Conservation (phyloP, 2,888 invertebrate genomes). For the Sisyra nigra region DNA sequence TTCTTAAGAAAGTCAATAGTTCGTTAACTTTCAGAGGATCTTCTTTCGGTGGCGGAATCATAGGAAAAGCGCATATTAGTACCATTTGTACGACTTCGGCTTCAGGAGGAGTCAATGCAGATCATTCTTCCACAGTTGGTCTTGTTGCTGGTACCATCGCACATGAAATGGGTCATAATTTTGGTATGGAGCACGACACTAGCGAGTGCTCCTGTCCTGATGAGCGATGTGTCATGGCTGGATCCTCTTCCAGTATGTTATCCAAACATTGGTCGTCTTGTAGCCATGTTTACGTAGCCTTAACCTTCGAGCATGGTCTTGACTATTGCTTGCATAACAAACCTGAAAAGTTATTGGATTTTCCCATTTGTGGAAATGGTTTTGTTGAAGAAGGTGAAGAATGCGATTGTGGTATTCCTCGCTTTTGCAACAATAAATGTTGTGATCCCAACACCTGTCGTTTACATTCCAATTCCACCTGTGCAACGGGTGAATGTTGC, state of each 20-base stretch:
- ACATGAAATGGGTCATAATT: conserved; percentile 98
- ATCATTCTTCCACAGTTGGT: conserved; percentile 73
- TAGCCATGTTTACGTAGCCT: conserved; percentile 72
- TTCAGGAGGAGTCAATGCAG: conserved; percentile 92
- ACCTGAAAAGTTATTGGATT: conserved; percentile 62
- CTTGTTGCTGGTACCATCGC: conserved; percentile 93
- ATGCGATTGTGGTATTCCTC: conserved; percentile 76
- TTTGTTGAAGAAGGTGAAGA: conserved; percentile 94
- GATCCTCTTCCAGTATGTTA: conserved; percentile 69
- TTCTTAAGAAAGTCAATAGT: too few species aligned
- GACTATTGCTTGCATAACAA: conserved; percentile 87
- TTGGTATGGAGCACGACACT: conserved; percentile 96
- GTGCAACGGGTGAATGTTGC: conserved; percentile 91
- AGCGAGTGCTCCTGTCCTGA: conserved; percentile 74
- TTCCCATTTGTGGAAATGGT: conserved; percentile 89
- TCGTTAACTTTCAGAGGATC: conserved; percentile 58
- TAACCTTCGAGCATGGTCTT: conserved; percentile 90
- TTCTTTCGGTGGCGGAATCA: conserved; percentile 82
- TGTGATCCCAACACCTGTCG: conserved; percentile 77
- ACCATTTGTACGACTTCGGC: conserved; percentile 94
- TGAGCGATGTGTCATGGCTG: conserved; percentile 92
- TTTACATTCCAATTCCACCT: conserved; percentile 76
- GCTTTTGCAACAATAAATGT: conserved; percentile 68
- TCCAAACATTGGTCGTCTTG: conserved; percentile 94
- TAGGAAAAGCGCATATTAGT: conserved; percentile 91